These are phyloP conservation scores for Cotesia congregata DNA, from an alignment of 2,888 invertebrate species.

Conservation along the genomic window DNA sequence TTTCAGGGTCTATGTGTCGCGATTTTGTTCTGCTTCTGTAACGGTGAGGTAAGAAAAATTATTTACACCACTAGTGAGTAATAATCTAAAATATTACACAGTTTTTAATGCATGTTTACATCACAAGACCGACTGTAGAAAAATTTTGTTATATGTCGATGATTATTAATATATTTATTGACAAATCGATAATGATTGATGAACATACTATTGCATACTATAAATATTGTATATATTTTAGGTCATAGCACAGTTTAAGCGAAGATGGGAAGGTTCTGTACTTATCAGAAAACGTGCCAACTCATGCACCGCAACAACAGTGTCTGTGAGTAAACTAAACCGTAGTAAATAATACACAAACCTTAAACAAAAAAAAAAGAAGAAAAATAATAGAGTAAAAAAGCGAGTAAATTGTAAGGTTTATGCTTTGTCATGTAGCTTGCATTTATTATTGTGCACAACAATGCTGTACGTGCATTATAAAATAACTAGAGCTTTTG, in stretches of 20 bases:
- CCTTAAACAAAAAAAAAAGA: neutral
- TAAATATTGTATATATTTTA: conserved; percentile 54
- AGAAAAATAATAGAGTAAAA: neutral
- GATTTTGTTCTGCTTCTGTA: conserved; percentile 93
- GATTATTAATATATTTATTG: too few species aligned
- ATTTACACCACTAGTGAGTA: neutral
- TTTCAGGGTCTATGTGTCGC: conserved; percentile 91
- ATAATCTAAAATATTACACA: neutral
- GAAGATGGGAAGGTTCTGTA: conserved; percentile 82
- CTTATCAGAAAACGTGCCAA: conserved; percentile 83
- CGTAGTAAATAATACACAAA: conserved; percentile 37
- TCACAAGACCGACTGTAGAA: neutral
- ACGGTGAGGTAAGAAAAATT: conserved; percentile 84
- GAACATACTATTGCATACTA: neutral
- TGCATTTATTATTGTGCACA: neutral
- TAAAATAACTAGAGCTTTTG: conserved; percentile 3
- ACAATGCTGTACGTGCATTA: conserved; percentile 17
- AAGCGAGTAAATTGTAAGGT: conserved; percentile 26
- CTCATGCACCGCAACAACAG: conserved; percentile 88
- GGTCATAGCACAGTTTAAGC: conserved; percentile 85
- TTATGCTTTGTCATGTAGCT: conserved; percentile 4
- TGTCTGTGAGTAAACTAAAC: conserved; percentile 80
- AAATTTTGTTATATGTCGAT: neutral
- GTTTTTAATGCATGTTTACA: too few species aligned
- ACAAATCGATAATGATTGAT: neutral